Base-by-base conservation (phyloP, 2,797 vertebrate species). In the Acanthopagrus latus region DNA sequence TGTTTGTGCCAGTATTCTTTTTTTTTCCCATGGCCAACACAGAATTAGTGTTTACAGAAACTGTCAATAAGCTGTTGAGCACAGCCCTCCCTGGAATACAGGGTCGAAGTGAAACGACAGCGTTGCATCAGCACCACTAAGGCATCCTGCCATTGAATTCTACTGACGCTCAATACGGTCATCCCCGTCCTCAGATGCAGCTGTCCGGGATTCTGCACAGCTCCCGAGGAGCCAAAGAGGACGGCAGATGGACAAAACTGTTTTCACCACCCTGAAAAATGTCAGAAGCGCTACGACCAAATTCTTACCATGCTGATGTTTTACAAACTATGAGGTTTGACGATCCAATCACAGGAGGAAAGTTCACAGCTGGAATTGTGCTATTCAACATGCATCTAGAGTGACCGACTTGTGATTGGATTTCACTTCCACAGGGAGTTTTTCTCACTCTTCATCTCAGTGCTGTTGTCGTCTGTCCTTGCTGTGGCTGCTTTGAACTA, bases 21-120 rank as follows among this genome's bases (percentile, higher is more conserved):
- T 51, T 27, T n/a, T n/a, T n/a, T 64, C 4, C 54, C n/a, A 20
- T 38, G 63, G 29, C 44, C 64, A 82, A 78, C 33, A 74, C 75
- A 82, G 57, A 76, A 55, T 60, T 29, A 20, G 47, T 69, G 59
- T 67, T 78, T 65, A 62, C 56, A 63, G 46, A 70, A 75, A 52
- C 54, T 43, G 64, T 82, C 78, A 80, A 73, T 72, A 59, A 75
- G 52, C 51, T 68, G 60, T 63, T 55, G 64, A 66, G 74, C 57
- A 48, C 59, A 52, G 29, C 67, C 63, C 17, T 33, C 9, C 38
- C 60, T 46, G 11, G 62, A 71, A 43, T 25, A 80, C 69, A 67
- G 43, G 71, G 55, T 29, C 54, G 33, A 76, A 48, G 54, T 29
- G 46, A 75, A 46, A 60, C 6, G 18, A 60, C 50, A 29, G 50